Evolutionary conservation across 1,140 invertebrate genomes (phyloP).

Genomic region (Cydia strobilella): DNA sequence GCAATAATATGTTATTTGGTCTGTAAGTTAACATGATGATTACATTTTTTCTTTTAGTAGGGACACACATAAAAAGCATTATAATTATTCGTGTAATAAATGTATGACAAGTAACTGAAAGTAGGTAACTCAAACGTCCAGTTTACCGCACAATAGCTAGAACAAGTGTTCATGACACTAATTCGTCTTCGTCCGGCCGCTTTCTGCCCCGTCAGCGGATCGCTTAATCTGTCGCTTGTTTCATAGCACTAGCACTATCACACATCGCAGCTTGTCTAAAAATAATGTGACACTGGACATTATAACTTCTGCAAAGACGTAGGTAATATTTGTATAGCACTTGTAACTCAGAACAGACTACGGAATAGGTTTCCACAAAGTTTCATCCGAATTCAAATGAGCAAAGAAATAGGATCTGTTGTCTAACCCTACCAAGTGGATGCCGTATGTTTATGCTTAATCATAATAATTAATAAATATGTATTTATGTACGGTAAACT

Average conservation of each 20-base stretch:
- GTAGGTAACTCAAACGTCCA: neutral
- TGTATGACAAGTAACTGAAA: neutral
- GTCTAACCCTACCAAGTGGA: too few relatives aligned
- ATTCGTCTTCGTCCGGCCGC: conserved; percentile 6
- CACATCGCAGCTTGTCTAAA: neutral
- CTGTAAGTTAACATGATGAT: too few relatives aligned
- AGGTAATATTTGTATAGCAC: too few relatives aligned
- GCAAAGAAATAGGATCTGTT: too few relatives aligned
- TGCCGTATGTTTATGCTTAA: neutral
- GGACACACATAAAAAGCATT: neutral
- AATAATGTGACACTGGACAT: neutral
- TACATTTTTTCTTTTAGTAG: too few relatives aligned
- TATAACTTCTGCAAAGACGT: too few relatives aligned
- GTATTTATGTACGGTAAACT: too few relatives aligned
- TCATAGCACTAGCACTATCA: neutral
- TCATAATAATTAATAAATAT: too few relatives aligned
- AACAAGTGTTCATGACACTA: conserved; percentile 14
- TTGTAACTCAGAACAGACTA: too few relatives aligned
- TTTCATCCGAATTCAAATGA: too few relatives aligned
- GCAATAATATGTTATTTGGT: too few relatives aligned
- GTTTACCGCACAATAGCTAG: neutral
- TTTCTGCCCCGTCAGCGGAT: conserved; percentile 11
- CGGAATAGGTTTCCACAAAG: neutral
- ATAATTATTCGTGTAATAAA: neutral
- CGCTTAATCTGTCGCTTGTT: conserved; percentile 1